Evolutionary conservation across 2,888 invertebrate genomes (phyloP).

Genomic region (Yponomeuta plumbellus): DNA sequence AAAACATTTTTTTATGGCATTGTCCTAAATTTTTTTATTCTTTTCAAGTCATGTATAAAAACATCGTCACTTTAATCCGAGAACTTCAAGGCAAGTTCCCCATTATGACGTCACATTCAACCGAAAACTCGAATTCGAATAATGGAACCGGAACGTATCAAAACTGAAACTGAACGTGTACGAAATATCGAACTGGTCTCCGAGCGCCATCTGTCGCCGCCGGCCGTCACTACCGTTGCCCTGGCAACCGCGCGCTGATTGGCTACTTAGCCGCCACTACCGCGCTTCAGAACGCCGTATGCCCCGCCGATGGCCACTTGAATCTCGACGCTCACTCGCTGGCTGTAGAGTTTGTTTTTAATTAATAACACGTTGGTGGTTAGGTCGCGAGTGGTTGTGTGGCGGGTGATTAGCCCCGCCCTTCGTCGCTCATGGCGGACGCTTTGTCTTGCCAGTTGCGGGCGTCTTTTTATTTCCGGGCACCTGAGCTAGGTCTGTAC

Average conservation of each 20-base stretch:
- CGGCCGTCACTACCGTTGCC: constrained; percentile 43
- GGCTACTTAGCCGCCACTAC: constrained; percentile 51
- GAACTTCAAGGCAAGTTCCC: too few species aligned
- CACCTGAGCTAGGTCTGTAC: constrained; percentile 26
- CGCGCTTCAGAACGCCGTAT: constrained; percentile 40
- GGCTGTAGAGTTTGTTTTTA: constrained; percentile 41
- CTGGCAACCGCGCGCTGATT: constrained; percentile 68
- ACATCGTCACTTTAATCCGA: too few species aligned
- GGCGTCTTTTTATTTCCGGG: constrained; percentile 54
- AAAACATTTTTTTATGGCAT: too few species aligned
- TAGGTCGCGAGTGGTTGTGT: constrained; percentile 32
- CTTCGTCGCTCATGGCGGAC: constrained; percentile 65
- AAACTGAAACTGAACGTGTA: not conserved
- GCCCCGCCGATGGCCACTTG: constrained; percentile 34
- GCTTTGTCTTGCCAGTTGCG: constrained; percentile 40
- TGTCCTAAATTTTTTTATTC: too few species aligned
- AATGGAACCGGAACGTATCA: not conserved
- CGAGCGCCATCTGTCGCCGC: constrained; percentile 55
- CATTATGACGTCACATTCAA: too few species aligned
- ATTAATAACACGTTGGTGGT: constrained; percentile 27
- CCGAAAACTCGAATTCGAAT: too few species aligned
- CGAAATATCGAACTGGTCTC: constrained; percentile 14
- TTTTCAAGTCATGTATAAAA: too few species aligned
- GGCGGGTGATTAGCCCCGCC: constrained; percentile 64
- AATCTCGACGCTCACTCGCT: constrained; percentile 41